Evolutionary conservation across 2,113 vertebrate species (phyloP), one percentile per base, ranked within the genome.

Genomic region (Tachuris rubrigastra): DNA sequence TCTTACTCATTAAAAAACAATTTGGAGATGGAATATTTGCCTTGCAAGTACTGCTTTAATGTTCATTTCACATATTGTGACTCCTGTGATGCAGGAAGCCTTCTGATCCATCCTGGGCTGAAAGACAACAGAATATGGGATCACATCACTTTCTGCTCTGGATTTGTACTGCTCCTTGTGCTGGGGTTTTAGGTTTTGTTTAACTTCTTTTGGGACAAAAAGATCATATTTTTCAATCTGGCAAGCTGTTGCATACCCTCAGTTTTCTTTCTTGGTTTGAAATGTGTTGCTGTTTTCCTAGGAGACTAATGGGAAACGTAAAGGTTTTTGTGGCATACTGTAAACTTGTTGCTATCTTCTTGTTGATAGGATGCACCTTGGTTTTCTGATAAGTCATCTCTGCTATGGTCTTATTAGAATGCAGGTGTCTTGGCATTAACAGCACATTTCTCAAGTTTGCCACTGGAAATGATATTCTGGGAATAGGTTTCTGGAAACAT

Each of bases 271-370:
- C 12, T 31, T 63, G 30, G 10, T 89, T 86, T 92, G 49, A 42
- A 78, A 78, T 2, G 0, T 81, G 30, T 77, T 6, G 0, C 55
- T 63, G 8, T 53, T 74, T 84, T 69, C 56, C 22, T 31, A 52
- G 11, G 6, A 59, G n/a, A 39, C 41, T 41, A 31, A 42, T 5
- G 58, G 42, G 52, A 67, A 76, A 67, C 33, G 12, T 14, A 79
- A 66, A 18, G 25, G 12, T n/a, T 73, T n/a, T 3, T 62, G 23
- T 47, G 37, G 16, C 42, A 50, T 0, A 0, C 37, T 76, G 22
- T 30, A 62, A 27, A 31, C 39, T 55, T 20, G 10, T 35, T 60
- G 33, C 28, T 62, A 4, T 35, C 9, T 28, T 41, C 12, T 76
- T 85, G 8, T 35, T 76, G 14, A 56, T 37, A 67, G 85, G 37